Evolutionary conservation across 2,797 vertebrate species (phyloP), one percentile per base, ranked within the genome.

Genomic region (Peromyscus melanophrys): DNA sequence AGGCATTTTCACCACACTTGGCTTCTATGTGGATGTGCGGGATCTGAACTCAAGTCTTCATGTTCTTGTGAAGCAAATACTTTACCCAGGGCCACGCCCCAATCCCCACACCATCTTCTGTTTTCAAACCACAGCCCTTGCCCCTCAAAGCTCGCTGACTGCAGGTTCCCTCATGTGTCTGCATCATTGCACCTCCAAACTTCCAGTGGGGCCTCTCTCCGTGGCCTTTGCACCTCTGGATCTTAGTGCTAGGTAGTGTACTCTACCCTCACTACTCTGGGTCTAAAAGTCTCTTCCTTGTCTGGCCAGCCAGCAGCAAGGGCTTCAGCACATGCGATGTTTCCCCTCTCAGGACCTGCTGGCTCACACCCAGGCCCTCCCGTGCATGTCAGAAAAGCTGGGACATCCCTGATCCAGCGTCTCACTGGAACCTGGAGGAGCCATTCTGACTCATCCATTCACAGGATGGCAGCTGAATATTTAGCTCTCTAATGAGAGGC

Each of bases 401-500:
- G 78, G 89, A 91, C 67, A 91, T 14, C 61, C 81, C 16, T 0
- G 2, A 14, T 67, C 6, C 55, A 19, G 52, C 49, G 86, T 59
- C 21, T 17, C 73, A 13, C 43, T 10, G 11, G 59, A 23, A 46
- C 81, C 71, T 40, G 71, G 73, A n/a, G 76, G 89, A 93, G 59
- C 49, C n/a, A 13, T n/a, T 67, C 71, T 34, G 0, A 31, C 80
- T 71, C 31, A 21, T 13, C 52, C 0, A 0, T 17, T 29, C 34
- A 23, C 90, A 92, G 82, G n/a, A 8, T 95, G 96, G 98, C 98
- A 97, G 98, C 97, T 97, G 97, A 98, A 98, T 98, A 98, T 98
- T 98, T 96, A 98, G 97, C 98, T 98, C 95, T 98, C 98, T 98
- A 98, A 97, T 98, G 98, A 98, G 97, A 98, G 98, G 98, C 96